A percentile compares a stretch with the other conserved stretches of the same genome.
Conservation (phyloP, 2,113 vertebrate genomes). For the Prinia subflava region DNA sequence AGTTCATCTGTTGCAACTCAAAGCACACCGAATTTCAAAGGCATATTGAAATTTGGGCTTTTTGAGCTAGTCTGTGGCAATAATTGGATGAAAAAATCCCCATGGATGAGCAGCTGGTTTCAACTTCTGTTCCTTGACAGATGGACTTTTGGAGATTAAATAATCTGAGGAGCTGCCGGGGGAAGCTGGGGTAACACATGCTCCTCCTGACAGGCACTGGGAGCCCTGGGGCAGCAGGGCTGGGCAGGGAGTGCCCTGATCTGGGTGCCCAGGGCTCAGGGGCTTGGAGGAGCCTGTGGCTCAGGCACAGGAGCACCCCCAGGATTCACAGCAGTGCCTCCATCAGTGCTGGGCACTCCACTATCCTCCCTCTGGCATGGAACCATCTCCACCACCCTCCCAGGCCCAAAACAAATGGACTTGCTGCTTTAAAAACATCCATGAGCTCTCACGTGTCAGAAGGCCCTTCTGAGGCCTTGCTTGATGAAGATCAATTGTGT, state of each 20-base stretch:
- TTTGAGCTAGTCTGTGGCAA: not conserved
- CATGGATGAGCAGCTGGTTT: not conserved
- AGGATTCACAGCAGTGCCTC: not conserved
- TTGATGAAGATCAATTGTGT: not conserved
- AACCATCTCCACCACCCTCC: not conserved
- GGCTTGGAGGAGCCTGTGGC: not conserved
- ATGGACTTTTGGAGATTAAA: not conserved
- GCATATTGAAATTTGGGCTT: not conserved
- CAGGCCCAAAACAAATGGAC: not conserved
- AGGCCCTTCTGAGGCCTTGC: not conserved
- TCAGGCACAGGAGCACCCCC: not conserved
- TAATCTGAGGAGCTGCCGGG: not conserved
- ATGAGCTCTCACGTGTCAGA: rapidly evolving
- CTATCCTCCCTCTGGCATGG: rapidly evolving
- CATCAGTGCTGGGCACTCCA: rapidly evolving
- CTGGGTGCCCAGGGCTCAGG: not conserved
- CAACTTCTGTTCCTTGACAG: not conserved
- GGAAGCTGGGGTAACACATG: not conserved
- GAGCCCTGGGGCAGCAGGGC: not conserved
- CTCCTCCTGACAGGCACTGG: not conserved
- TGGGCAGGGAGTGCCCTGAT: not conserved
- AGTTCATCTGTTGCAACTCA: not conserved
- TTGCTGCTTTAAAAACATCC: not conserved
- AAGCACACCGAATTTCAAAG: not conserved
- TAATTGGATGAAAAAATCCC: not conserved